Evolutionary conservation across 53 echinoderm and acorn worm genomes (phyloP), one percentile per base, ranked within the genome.

Genomic region (Patiria pectinifera): DNA sequence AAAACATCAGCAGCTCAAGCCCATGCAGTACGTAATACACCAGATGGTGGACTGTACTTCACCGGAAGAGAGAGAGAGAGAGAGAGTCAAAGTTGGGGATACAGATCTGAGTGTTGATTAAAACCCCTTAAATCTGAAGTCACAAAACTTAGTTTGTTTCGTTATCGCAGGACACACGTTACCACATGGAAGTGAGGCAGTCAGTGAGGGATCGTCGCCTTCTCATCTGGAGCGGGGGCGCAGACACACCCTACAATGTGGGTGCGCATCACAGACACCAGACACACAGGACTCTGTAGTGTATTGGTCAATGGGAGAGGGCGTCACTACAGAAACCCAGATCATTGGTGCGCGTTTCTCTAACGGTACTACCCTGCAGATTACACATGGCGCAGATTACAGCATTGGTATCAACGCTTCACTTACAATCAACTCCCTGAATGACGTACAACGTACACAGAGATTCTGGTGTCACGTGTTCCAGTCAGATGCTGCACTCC

Each of bases 381-480:
- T 71, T 70, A 9, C 69, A 71, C 3, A 48, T 48, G 71, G 86
- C 11, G 72, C 23, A 24, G 86, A n/a, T n/a, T 71, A 21, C 48
- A 71, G 86, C 48, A 71, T 85, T 19, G 45, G 18, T 24, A n/a
- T 4, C 3, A 15, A 45, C 22, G 25, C 46, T 48, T 69, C 86
- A 11, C 86, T 85, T 1, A 71, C 7, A 21, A 4, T 85, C 45
- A 85, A 85, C 72, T 85, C 86, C 25, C 71, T 85, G 45, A 69
- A 69, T 44, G n/a, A n/a, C n/a, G 22, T 48, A 6, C 10, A n/a
- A n/a, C n/a, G n/a, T n/a, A n/a, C 19, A 19, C 26, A 16, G 11
- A 69, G 70, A 45, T 85, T 85, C 71, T 69, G 86, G 71, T 85
- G 86, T 85, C 86, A 85, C 71, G 86, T 71, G 11, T 85, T 85